Evolutionary conservation across 2,888 invertebrate genomes (phyloP), one percentile per base, ranked within the genome.

Genomic region (Drosophila melanosoma): DNA sequence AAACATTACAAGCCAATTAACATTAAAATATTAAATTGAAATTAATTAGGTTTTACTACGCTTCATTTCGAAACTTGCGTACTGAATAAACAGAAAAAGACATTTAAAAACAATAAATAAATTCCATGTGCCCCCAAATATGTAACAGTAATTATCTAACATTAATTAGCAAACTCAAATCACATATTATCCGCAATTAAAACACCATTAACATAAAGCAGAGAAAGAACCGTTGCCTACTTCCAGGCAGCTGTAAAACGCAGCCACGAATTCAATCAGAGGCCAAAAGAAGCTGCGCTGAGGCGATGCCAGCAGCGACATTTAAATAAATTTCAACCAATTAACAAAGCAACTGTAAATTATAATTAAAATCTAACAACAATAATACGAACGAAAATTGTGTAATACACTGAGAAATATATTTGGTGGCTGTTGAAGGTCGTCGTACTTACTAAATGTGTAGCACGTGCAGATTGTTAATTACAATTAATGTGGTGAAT

Each of bases 381-480:
- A 53, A 40, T 67, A 68, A 61, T 67, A 65, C 49, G 49, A 38
- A 45, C 10, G 33, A 54, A 59, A 59, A 45, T 49, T 48, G 40
- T 26, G 12, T 32, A 29, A 54, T 26, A 53, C 51, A 60, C 36
- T 48, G 26, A n/a, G 12, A 53, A 51, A 45, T n/a, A n/a, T n/a
- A 40, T 53, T 38, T n/a, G 26, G n/a, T 58, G 45, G 51, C 38
- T 32, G 60, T 59, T 52, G 68, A 67, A 80, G 77, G 77, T 88
- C 72, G 61, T 12, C 11, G 23, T n/a, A 61, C 69, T 75, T 57
- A 59, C 60, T 72, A 60, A 68, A 76, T 71, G 72, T 69, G 59
- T 42, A 69, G 71, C 79, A 81, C 81, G 72, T 85, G 88, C 83
- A 85, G 79, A 77, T 90, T 89, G 83, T 82, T 90, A 90, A 90